Base-by-base conservation (phyloP, 2,113 vertebrate species). In the Bothrops jararaca region DNA sequence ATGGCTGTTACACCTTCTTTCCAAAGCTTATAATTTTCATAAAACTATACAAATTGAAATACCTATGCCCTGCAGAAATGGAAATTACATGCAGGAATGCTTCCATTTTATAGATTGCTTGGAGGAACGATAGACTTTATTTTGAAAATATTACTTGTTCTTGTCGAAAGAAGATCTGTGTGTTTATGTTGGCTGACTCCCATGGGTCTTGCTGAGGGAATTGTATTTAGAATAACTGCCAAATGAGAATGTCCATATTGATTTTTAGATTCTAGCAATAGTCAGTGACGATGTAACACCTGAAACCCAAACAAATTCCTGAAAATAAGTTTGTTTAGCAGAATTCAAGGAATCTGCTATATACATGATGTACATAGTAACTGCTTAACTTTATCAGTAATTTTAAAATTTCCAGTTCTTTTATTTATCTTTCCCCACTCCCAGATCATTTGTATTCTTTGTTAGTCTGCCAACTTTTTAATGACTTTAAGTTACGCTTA, bases 271-370 rank as follows among this genome's bases (percentile, higher is more conserved):
- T 87, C 87, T 52, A 52, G 58, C 45, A 80, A 13, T 90, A 42
- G 74, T 93, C 90, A 91, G 23, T 85, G 85, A 91, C 53, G 80
- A 88, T 90, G 60, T 58, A 57, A 90, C 29, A 90, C 80, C 80
- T 90, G 92, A 89, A 86, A 90, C 74, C 45, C 80, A 93, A 86
- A 93, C 92, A 90, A 90, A 90, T 90, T 93, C 52, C 92, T 90
- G 80, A 89, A 90, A 90, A 86, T 86, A 86, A 53, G 45, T 89
- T 80, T 80, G 34, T 90, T 23, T 56, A 64, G 13, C 22, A 50
- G 52, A 93, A 60, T 90, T 90, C 80, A 86, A 42, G 54, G 92
- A 90, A 90, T 34, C 3, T 60, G 52, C n/a, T 64, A 64, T 90
- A 48, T 34, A 53, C 29, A 90, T 42, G 60, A 90, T 90, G 48